phyloP scores from a whole-genome alignment of 2,113 vertebrate genomes.

The Tachysurus fulvidraco region DNA sequence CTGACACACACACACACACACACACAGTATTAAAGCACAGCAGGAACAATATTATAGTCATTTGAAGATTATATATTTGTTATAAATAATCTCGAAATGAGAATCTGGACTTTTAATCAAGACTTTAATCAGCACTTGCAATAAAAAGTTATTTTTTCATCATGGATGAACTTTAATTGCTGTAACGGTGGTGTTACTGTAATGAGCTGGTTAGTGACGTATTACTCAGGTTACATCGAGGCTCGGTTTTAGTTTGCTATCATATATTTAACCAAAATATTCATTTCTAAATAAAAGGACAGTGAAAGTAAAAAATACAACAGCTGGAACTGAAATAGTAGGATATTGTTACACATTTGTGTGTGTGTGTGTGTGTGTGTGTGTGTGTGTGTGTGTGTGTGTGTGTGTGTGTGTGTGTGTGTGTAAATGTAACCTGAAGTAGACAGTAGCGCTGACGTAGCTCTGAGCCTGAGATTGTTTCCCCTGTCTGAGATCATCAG shows the following conservation, averaged over 20 bases:
- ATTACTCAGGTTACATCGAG: background rate
- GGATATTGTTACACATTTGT: background rate
- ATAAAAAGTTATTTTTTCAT: background rate
- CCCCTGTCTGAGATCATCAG: conserved; percentile 81
- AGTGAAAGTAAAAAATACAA: background rate
- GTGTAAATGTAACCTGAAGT: conserved; percentile 78
- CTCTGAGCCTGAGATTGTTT: conserved; percentile 77
- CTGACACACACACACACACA: conserved; percentile 59
- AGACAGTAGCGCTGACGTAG: conserved; percentile 80
- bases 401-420: background rate
- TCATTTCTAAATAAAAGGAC: background rate
- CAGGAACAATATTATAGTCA: too few relatives aligned
- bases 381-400: conserved; percentile 13
- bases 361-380: background rate
- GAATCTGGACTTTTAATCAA: background rate
- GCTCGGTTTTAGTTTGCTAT: too few relatives aligned
- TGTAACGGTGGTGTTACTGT: background rate
- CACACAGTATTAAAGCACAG: background rate
- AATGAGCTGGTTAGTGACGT: background rate
- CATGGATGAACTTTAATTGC: background rate
- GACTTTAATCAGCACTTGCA: background rate
- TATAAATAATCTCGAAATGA: background rate
- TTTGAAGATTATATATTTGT: background rate
- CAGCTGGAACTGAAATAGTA: background rate
- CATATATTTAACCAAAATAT: background rate